phyloP scores from a whole-genome alignment of 2,797 vertebrate genomes.

The Aeoliscus strigatus region DNA sequence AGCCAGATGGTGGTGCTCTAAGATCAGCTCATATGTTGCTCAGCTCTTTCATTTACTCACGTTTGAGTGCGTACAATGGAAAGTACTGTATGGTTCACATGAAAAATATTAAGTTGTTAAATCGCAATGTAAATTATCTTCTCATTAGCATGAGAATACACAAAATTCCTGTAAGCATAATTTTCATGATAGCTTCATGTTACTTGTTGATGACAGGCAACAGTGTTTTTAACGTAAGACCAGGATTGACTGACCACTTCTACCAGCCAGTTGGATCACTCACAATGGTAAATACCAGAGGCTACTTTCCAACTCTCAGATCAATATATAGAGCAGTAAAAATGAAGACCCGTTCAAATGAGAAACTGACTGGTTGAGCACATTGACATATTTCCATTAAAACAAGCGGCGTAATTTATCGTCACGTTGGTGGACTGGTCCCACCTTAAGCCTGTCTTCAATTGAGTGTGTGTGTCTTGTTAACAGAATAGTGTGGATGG shows the following conservation, averaged over 20 bases:
- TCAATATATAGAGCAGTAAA: conserved; percentile 54
- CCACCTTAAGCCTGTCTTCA: conserved; percentile 33
- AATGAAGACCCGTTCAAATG: conserved; percentile 48
- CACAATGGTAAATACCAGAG: conserved; percentile 31
- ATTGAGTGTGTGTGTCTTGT: conserved; percentile 20
- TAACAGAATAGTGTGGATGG: conserved; percentile 52
- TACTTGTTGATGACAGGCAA: conserved; percentile 10
- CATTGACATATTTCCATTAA: conserved; percentile 50
- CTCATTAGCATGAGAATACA: neutral
- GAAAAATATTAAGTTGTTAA: neutral
- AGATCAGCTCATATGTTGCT: conserved; percentile 32
- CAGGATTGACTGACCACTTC: conserved; percentile 37
- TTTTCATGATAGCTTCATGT: neutral
- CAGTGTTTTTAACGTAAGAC: conserved; percentile 34
- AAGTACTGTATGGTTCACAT: neutral
- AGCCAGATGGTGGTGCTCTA: conserved; percentile 61
- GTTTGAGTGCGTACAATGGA: neutral
- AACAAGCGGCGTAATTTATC: conserved; percentile 56
- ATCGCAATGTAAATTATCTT: no score
- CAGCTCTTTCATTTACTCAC: neutral
- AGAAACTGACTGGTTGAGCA: conserved; percentile 36
- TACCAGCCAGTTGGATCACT: conserved; percentile 35
- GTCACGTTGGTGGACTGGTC: conserved; percentile 35
- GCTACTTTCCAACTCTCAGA: conserved; percentile 40
- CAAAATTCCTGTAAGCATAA: neutral